Base-by-base conservation (phyloP, 2,113 vertebrate genomes). In the Antennarius striatus region DNA sequence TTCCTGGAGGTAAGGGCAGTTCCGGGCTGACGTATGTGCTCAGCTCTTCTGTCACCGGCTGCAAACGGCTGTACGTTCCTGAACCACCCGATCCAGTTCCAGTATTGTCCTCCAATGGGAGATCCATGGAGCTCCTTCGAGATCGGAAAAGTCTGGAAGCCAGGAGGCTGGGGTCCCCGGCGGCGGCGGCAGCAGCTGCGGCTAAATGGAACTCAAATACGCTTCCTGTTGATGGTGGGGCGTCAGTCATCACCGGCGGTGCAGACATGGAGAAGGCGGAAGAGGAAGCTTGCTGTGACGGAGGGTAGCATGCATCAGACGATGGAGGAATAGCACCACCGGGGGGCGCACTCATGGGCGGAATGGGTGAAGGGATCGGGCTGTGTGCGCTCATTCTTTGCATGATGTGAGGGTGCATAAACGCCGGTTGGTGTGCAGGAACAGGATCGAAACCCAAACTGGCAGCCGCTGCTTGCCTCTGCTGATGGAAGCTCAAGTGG, bases 41-140 rank as follows among this genome's bases (percentile, higher is more conserved):
- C 47, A 95, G 93, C 74, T 98, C 98, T 87, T 99, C 98, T 2
- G 95, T 96, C 45, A 99, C 97, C 1, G 97, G 96, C 90, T 98
- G 97, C 36, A 98, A 94, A 12, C 95, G 95, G 63, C 89, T 87
- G 15, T 93, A 90, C 0, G 89, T 78, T 45, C 89, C 90, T 0
- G 90, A 90, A 36, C 89, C 86, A 4, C 83, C 72, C 1, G 89
- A 89, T 50, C 82, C 86, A 0, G 88, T 92, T 36, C 83, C 89
- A 12, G 89, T 52, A 32, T 55, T 80, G 74, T 97, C 96, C 71
- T 98, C 97, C 63, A 95, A 90, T 68, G 90, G 92, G 66, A 92
- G 93, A 77, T 98, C 98, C 94, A 95, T 78, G 32, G 96, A 94
- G 80, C 95, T 93, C 63, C 95, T 92, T 13, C 92, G 91, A 80